Evolutionary conservation across 1,140 invertebrate species (phyloP).

Genomic region (Lithobius niger): DNA sequence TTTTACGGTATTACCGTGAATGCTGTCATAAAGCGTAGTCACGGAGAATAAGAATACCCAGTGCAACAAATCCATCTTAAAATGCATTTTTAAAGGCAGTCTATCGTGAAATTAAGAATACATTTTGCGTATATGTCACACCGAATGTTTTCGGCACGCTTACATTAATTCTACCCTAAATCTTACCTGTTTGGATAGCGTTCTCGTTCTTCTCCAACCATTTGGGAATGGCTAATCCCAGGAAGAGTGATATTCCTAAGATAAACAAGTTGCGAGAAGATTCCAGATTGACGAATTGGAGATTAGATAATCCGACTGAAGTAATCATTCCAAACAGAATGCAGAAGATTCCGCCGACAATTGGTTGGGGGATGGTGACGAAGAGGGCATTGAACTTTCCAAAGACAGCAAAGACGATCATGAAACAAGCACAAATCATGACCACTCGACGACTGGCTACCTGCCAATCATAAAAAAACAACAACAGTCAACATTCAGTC

Average conservation of each 20-base stretch:
- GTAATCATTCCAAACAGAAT: constrained; percentile 77
- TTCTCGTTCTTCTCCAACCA: constrained; percentile 23
- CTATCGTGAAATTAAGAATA: no score
- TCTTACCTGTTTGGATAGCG: constrained; percentile 25
- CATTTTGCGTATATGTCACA: no score
- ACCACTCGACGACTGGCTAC: constrained; percentile 75
- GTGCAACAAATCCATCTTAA: no score
- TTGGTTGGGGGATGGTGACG: constrained; percentile 32
- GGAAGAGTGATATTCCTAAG: constrained; percentile 30
- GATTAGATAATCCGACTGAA: constrained; percentile 47
- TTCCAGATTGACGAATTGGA: constrained; percentile 30
- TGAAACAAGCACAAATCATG: constrained; percentile 39
- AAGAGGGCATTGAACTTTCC: constrained; percentile 28
- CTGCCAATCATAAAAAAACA: no score
- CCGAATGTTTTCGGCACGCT: no score
- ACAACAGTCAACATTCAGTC: no score
- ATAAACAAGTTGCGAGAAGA: constrained; percentile 32
- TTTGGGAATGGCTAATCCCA: constrained; percentile 30
- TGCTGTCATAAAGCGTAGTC: no score
- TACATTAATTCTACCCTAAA: no score
- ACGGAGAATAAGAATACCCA: no score
- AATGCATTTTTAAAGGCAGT: no score
- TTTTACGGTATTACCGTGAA: no score
- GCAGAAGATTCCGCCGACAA: constrained; percentile 60
- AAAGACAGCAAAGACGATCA: constrained; percentile 26